Conservation (phyloP, 2,113 vertebrate species). For the Sorex araneus region DNA sequence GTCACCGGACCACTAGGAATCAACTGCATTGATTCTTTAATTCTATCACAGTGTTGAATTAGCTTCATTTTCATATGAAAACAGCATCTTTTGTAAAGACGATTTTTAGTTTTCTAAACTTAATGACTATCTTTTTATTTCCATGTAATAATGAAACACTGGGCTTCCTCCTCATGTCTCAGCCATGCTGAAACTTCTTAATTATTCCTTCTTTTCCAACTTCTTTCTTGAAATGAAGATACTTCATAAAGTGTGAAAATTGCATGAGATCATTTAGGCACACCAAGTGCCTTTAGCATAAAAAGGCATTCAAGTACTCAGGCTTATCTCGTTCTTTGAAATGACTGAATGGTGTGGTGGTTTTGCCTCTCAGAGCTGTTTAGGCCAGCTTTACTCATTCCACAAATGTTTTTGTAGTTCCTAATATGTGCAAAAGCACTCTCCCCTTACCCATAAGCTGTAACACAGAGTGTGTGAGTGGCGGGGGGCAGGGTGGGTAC, state of each 20-base stretch:
- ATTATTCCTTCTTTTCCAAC: neutral
- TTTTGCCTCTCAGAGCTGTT: neutral
- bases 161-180: neutral
- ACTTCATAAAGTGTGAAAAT: slow-evolving; percentile 38
- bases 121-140: slow-evolving; percentile 31
- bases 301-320: neutral
- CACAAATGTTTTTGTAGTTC: neutral
- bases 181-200: neutral
- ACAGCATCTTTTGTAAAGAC: neutral
- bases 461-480: too few species aligned
- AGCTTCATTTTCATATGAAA: neutral
- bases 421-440: neutral
- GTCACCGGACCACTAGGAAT: neutral
- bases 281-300: neutral
- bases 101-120: slow-evolving; percentile 11
- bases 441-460: neutral
- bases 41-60: neutral
- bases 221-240: slow-evolving; percentile 33
- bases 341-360: neutral
- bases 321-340: neutral
- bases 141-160: neutral
- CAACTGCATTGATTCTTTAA: neutral
- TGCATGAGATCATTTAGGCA: neutral
- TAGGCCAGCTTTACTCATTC: neutral
- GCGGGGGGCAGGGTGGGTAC: too few species aligned